Evolutionary conservation across 2,113 vertebrate species (phyloP).

Genomic region (Synodontis membranacea): DNA sequence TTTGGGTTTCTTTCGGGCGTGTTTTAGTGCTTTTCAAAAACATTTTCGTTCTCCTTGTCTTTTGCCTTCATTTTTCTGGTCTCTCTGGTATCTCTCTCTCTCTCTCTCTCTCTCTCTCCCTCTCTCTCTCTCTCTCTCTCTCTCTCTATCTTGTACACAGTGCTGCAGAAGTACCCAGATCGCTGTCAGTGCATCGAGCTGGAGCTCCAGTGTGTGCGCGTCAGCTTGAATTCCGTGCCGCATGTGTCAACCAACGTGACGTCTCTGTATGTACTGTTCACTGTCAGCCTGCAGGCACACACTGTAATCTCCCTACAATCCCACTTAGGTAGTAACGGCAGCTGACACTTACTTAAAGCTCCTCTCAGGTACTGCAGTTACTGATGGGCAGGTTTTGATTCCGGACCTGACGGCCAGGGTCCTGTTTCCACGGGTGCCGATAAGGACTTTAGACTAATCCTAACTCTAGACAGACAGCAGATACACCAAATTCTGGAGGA

Average conservation of each 20-base stretch:
- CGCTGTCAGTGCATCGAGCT: slow-evolving; percentile 67
- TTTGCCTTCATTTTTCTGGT: slow-evolving; percentile 1
- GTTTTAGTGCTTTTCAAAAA: neutral
- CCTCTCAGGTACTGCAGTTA: neutral
- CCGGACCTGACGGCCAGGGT: neutral
- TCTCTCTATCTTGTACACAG: slow-evolving; percentile 54
- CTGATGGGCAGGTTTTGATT: neutral
- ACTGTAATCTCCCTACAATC: neutral
- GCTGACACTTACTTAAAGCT: neutral
- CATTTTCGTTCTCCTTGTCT: neutral
- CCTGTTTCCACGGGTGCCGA: neutral
- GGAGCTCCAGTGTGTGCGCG: slow-evolving; percentile 67
- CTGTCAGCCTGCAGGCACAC: neutral
- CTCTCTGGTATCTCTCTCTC: slow-evolving; percentile 34
- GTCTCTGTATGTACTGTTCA: slow-evolving; percentile 67
- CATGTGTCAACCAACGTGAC: slow-evolving; percentile 71
- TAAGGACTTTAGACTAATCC: neutral
- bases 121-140: neutral
- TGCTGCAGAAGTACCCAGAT: slow-evolving; percentile 68
- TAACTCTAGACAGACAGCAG: neutral
- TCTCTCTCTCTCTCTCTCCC: slow-evolving; percentile 26
- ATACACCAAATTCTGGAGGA: neutral
- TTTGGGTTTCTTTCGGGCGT: neutral
- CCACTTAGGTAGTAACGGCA: neutral
- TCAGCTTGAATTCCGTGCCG: slow-evolving; percentile 66